A percentile compares a stretch with the other conserved stretches of the same genome.
These are phyloP conservation scores for Pedionomus torquatus DNA, from an alignment of 2,113 vertebrate genomes.

Conservation along the genomic window DNA sequence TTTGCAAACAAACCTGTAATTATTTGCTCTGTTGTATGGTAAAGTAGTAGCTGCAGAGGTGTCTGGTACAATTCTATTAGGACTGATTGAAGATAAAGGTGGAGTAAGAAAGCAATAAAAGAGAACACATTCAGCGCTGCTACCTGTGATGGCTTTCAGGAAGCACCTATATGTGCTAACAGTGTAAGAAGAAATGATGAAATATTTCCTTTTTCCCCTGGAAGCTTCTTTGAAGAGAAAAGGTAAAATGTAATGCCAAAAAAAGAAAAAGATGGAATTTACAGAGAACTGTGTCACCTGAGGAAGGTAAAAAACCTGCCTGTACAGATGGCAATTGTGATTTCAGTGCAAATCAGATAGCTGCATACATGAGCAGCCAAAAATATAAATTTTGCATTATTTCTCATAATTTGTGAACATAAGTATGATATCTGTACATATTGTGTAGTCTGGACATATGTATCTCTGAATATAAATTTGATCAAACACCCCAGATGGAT, in stretches of 20 bases:
- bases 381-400: neutral
- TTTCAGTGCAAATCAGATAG: neutral
- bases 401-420: neutral
- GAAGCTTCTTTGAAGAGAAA: neutral
- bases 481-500: rapidly evolving
- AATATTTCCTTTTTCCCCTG: neutral
- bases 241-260: neutral
- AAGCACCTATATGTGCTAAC: neutral
- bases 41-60: neutral
- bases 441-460: neutral
- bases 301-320: neutral
- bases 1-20: neutral
- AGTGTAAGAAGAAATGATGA: neutral
- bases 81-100: neutral
- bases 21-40: neutral
- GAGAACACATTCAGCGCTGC: neutral
- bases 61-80: neutral
- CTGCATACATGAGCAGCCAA: neutral
- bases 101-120: neutral
- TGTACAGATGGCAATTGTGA: neutral
- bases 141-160: neutral
- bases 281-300: neutral
- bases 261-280: neutral
- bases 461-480: neutral
- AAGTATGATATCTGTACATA: neutral